Base-by-base conservation (phyloP, 2,888 invertebrate genomes). In the Calliopum simillimum region DNA sequence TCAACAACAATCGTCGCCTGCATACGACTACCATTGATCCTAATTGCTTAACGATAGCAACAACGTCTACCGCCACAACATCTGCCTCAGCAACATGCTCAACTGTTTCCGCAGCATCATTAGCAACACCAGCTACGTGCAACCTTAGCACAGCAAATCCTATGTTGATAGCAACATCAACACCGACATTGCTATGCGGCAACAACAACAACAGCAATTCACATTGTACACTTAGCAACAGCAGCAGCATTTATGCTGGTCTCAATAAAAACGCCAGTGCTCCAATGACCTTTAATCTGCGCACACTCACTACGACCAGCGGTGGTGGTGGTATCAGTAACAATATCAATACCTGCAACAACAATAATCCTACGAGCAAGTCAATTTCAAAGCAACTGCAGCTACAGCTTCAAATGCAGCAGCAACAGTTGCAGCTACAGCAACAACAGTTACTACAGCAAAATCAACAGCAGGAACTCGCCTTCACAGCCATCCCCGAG, bases 1-100 rank as follows among this genome's bases (percentile, higher is more conserved):
- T 89, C 70, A 88, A 86, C 74, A 85, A 85, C 74, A 74, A 84
- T 65, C 81, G 77, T 62, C 73, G 74, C 47, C 73, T 73, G 63
- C 73, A 70, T 58, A 77, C 79, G 74, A 78, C 75, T 67, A 74
- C 80, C 70, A 81, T 82, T 66, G 82, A 82, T 76, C 80, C 82
- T 44, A 82, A 82, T 75, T 81, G 80, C 74, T 76, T 81, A 46
- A 79, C 77, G 70, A 76, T 81, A 62, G 71, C 72, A 33, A 71
- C 61, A 49, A 41, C 49, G 51, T 13, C 72, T n/a, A 59, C 70
- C 53, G 21, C 72, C 68, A 55, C 71, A 51, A 58, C 71, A 76
- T 46, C 71, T 59, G 68, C 63, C 56, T 49, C 68, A 67, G 21
- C 66, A 19, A 55, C 46, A 33, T 70, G 62, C 55, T 23, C 62